Evolutionary conservation across 2,797 vertebrate genomes (phyloP), one percentile per base, ranked within the genome.

Genomic region (Sebastes steindachneri): DNA sequence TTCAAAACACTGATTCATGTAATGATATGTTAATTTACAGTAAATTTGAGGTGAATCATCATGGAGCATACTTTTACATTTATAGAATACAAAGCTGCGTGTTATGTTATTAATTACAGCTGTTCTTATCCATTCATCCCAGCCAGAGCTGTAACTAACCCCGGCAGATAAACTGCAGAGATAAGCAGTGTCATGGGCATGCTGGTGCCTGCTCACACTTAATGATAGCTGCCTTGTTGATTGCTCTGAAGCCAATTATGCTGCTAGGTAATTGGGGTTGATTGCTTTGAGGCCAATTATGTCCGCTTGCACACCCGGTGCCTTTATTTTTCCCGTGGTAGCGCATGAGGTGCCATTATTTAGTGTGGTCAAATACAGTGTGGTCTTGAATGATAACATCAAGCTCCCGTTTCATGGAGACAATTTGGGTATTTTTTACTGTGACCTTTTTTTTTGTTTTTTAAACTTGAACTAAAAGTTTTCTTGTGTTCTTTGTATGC

Each of bases 271-370:
- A 95, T 93, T 92, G 91, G 84, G 83, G 86, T 92, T 93, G 89
- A 95, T 94, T 95, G 92, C 92, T 93, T 77, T 88, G 89, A 93
- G 93, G 89, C 88, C 92, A 94, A 94, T 95, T 95, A 93, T 68
- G 77, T 86, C 78, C 51, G 17, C 83, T 88, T 70, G 85, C 83
- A 88, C 80, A 81, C 77, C 82, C 83, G 21, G 54, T 80, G 73
- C 86, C 82, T 88, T 86, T 92, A 82, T 88, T 83, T 86, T 80
- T 86, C 15, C 25, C 73, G 78, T 60, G 83, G 88, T 77, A 79
- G 67, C 19, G 29, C 82, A 77, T 68, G 79, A 83, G 84, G 75
- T 83, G 79, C 80, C 73, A 72, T 89, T 84, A 83, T 84, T 87
- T 63, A 76, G 80, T 88, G 86, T 72, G 88, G 90, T 88, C 87